These are phyloP conservation scores for Aurelia sp. DNA, from an alignment of 30 jellyfish, hydroid and myxozoan species.

Conservation along the genomic window DNA sequence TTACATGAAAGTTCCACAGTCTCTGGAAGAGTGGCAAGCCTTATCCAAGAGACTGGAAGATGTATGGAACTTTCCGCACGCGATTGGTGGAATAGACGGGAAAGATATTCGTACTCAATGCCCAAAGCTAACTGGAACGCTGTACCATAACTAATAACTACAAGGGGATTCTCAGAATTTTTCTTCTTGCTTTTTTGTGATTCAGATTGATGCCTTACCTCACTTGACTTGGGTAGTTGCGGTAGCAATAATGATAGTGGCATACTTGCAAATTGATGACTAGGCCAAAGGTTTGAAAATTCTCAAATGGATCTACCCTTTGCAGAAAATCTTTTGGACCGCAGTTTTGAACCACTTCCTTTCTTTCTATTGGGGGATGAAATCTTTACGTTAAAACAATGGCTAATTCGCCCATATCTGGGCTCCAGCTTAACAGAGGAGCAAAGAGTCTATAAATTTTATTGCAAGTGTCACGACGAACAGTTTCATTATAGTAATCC, in stretches of 20 bases:
- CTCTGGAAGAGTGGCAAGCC: too few species aligned
- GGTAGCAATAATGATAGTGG: conserved; percentile 69
- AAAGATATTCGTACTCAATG: too few species aligned
- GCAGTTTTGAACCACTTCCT: conserved; percentile 16
- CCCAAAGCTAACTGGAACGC: conserved; percentile 10
- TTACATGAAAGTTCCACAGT: too few species aligned
- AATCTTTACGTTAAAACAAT: conserved; percentile 27
- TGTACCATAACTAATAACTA: conserved; percentile 32
- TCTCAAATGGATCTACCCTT: neutral
- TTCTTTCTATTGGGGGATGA: conserved; percentile 33
- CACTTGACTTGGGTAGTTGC: conserved; percentile 23
- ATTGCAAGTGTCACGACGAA: too few species aligned
- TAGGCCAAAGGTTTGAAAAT: conserved; percentile 31
- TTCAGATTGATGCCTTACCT: conserved; percentile 34
- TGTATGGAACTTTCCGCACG: too few species aligned
- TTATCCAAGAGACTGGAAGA: too few species aligned
- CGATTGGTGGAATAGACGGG: too few species aligned
- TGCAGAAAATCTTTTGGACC: neutral
- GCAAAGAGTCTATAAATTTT: neutral
- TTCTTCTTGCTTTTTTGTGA: conserved; percentile 63
- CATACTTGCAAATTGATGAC: conserved; percentile 1
- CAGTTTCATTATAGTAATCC: too few species aligned
- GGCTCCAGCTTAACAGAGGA: conserved; percentile 2
- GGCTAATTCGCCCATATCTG: conserved; percentile 57
- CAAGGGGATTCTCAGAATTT: conserved; percentile 36